Evolutionary conservation across 2,113 vertebrate species (phyloP).

Genomic region (Pao palembangensis): DNA sequence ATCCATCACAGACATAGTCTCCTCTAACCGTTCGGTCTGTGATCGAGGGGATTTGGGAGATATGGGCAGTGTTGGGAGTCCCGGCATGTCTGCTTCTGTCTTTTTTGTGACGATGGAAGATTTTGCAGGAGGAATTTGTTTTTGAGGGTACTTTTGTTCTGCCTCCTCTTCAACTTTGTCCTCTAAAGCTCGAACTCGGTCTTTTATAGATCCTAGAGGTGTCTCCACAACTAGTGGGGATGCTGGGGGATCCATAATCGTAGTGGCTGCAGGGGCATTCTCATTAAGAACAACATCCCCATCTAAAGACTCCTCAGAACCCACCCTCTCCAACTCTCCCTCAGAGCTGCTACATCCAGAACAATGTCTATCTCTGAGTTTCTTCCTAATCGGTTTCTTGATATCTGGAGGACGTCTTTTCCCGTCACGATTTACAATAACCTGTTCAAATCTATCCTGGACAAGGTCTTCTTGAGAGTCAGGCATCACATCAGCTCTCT

Average conservation of each 20-base stretch:
- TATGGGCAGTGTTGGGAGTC: constrained; percentile 69
- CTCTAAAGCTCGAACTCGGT: constrained; percentile 91
- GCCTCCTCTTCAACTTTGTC: constrained; percentile 87
- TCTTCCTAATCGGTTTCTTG: constrained; percentile 88
- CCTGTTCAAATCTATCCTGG: constrained; percentile 68
- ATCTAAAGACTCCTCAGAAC: constrained; percentile 81
- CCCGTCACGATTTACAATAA: constrained; percentile 55
- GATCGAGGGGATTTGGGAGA: constrained; percentile 78
- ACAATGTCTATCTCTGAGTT: constrained; percentile 82
- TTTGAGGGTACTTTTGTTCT: constrained; percentile 72
- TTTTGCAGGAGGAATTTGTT: constrained; percentile 49
- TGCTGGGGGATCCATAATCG: constrained; percentile 64
- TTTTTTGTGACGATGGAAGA: constrained; percentile 34
- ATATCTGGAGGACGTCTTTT: constrained; percentile 77
- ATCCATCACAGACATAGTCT: constrained; percentile 94
- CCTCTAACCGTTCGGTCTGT: constrained; percentile 87
- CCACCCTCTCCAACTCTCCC: constrained; percentile 73
- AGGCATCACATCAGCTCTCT: constrained; percentile 33
- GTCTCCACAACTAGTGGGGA: constrained; percentile 90
- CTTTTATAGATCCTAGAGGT: constrained; percentile 94
- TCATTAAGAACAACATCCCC: constrained; percentile 76
- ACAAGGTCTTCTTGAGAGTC: constrained; percentile 53
- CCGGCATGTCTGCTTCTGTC: constrained; percentile 63
- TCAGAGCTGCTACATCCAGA: constrained; percentile 74
- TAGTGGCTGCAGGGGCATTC: constrained; percentile 42